Evolutionary conservation across 2,888 invertebrate species (phyloP).

Genomic region (Xylophagus ater): DNA sequence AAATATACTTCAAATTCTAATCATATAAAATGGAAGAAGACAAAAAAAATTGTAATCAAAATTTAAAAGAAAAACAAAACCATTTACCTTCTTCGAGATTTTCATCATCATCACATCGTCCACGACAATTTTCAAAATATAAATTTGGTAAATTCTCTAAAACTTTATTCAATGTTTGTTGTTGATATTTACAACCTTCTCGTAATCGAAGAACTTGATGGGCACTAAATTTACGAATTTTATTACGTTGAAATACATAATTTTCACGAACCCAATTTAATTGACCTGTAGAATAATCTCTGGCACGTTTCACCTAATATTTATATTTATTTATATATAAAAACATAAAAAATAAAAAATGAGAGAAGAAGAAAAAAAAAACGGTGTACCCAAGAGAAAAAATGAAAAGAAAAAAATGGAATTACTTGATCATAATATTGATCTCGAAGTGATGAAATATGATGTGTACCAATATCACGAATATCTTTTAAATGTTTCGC

Average conservation of each 20-base stretch:
- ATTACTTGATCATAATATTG: conserved; percentile 86
- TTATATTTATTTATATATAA: too few relatives aligned
- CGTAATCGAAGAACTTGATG: conserved; percentile 80
- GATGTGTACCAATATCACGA: conserved; percentile 81
- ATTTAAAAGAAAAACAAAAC: too few relatives aligned
- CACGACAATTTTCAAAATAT: conserved; percentile 88
- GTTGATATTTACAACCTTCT: conserved; percentile 92
- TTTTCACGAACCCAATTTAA: conserved; percentile 90
- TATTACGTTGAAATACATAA: conserved; percentile 89
- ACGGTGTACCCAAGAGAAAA: background rate
- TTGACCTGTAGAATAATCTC: conserved; percentile 85
- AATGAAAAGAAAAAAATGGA: conserved; percentile 5
- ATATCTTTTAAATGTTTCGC: conserved; percentile 77
- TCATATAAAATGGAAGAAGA: conserved; percentile 9
- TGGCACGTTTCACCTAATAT: conserved; percentile 78
- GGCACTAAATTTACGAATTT: conserved; percentile 88
- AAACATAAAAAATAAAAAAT: background rate
- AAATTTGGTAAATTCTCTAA: conserved; percentile 82
- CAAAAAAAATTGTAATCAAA: too few relatives aligned
- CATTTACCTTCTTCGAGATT: conserved; percentile 34
- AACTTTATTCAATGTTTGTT: conserved; percentile 87
- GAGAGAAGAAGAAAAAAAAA: background rate
- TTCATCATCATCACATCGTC: conserved; percentile 50
- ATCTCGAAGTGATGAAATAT: conserved; percentile 73
- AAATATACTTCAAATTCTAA: conserved; percentile 38